Conservation (phyloP, 53 echinoderm and acorn worm genomes). For the Echinometra lucunter region DNA sequence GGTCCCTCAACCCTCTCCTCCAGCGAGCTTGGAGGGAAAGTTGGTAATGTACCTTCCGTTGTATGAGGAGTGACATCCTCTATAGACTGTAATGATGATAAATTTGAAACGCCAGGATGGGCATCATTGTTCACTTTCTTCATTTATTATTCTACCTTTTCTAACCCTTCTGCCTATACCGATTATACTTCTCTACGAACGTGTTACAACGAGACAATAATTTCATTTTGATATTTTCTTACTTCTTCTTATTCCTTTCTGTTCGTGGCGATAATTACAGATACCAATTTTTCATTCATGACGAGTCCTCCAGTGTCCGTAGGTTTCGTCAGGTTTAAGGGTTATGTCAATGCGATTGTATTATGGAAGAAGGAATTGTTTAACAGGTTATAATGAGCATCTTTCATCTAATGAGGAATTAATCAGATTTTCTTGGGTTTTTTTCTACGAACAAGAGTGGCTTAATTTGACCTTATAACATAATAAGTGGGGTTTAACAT, state of each 20-base stretch:
- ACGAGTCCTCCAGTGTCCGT: neutral
- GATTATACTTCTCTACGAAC: neutral
- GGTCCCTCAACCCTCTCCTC: too few species aligned
- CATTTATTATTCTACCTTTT: neutral
- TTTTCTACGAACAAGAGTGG: too few species aligned
- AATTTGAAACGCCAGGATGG: neutral
- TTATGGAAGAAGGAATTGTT: too few species aligned
- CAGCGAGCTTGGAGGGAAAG: neutral
- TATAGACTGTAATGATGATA: slow-evolving; percentile 19
- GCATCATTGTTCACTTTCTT: slow-evolving; percentile 6
- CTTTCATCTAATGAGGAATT: too few species aligned
- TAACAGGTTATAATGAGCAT: too few species aligned
- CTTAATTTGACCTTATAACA: too few species aligned
- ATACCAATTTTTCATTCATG: neutral
- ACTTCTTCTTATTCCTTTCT: neutral
- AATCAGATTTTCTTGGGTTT: too few species aligned
- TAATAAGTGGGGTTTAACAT: too few species aligned
- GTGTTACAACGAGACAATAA: neutral
- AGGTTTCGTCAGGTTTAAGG: too few species aligned
- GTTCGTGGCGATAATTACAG: neutral
- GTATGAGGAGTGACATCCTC: neutral
- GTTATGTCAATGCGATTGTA: too few species aligned
- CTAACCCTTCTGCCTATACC: neutral
- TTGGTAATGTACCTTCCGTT: neutral
- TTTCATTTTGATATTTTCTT: neutral